phyloP scores from a whole-genome alignment of 2,797 vertebrate species.

The Cichlasoma orientale region DNA sequence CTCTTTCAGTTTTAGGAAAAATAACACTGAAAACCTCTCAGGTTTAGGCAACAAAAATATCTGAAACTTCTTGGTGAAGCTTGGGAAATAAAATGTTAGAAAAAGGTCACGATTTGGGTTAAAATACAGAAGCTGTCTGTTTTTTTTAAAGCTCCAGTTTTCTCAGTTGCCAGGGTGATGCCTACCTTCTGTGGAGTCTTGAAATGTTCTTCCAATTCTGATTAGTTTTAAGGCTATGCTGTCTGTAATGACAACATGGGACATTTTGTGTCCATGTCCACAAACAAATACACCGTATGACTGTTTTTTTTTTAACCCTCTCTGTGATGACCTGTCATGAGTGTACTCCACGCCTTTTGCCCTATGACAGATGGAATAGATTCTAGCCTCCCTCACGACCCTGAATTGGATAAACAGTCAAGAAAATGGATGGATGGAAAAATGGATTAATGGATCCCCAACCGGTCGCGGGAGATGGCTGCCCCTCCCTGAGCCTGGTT shows the following conservation, averaged over 20 bases:
- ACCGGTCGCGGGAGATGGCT: no score
- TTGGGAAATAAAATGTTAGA: not conserved
- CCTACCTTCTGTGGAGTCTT: not conserved
- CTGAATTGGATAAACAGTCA: no score
- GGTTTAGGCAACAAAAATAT: not conserved
- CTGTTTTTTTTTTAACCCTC: not conserved
- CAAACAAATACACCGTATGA: not conserved
- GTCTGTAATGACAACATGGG: not conserved
- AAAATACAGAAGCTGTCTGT: not conserved
- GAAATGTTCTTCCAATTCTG: not conserved
- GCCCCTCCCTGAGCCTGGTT: no score
- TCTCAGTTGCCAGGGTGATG: not conserved
- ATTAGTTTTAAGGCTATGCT: not conserved
- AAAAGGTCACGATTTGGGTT: not conserved
- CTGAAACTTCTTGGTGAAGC: not conserved
- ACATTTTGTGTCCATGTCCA: not conserved
- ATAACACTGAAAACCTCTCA: not conserved
- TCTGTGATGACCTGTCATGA: not conserved
- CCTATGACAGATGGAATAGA: not conserved
- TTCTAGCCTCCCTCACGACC: no score
- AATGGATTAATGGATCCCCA: no score
- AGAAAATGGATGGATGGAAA: no score
- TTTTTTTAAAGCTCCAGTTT: not conserved
- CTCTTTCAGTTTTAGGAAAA: no score
- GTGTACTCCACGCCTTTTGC: not conserved